These are phyloP conservation scores for Balaeniceps rex DNA, from an alignment of 2,113 vertebrate genomes.

Conservation along the genomic window DNA sequence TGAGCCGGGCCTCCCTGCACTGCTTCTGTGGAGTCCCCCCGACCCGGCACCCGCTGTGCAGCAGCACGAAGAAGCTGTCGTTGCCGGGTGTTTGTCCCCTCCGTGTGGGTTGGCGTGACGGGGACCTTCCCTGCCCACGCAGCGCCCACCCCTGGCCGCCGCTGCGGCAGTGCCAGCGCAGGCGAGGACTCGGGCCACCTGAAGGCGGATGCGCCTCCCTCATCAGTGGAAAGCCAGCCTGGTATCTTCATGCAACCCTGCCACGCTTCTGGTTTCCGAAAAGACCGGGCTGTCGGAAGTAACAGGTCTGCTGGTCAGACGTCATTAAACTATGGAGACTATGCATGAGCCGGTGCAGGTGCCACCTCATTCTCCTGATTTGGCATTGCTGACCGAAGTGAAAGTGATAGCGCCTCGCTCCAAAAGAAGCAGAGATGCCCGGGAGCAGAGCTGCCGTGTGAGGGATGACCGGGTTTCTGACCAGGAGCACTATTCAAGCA, in stretches of 20 bases:
- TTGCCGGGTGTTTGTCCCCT: fast-evolving
- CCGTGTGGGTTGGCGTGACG: fast-evolving
- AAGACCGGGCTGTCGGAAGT: not conserved
- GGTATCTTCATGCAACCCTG: not conserved
- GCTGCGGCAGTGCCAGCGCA: fast-evolving
- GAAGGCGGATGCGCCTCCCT: not conserved
- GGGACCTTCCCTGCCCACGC: fast-evolving
- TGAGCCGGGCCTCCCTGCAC: fast-evolving
- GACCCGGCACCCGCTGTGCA: fast-evolving
- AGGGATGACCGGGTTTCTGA: not conserved
- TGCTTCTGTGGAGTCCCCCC: fast-evolving
- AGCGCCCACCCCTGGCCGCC: fast-evolving
- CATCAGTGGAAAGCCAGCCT: fast-evolving
- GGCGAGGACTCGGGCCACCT: not conserved
- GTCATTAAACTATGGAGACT: not conserved
- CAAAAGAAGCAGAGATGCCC: not conserved
- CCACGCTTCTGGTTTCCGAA: not conserved
- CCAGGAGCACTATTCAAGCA: not conserved
- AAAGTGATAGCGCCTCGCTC: not conserved
- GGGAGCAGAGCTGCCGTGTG: fast-evolving
- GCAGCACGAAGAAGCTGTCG: fast-evolving
- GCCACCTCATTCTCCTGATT: not conserved
- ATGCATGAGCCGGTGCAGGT: not conserved
- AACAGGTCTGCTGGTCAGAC: not conserved
- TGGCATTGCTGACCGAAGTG: not conserved